A percentile compares a stretch with the other conserved stretches of the same genome.
Conservation (phyloP, 1,140 invertebrate species). For the Apis cerana region DNA sequence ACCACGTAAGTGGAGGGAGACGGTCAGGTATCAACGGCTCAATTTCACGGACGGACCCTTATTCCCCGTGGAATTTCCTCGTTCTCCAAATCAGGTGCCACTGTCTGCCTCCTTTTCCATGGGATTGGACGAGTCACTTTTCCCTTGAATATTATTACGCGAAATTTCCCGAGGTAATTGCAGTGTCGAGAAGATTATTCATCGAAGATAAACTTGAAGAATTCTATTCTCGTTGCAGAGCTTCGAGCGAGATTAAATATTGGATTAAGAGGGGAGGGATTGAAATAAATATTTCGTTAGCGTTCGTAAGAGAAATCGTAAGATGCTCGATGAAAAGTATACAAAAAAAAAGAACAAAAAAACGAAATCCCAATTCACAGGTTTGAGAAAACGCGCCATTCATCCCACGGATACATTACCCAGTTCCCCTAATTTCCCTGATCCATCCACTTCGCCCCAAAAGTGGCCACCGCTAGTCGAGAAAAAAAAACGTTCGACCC, state of each 20-base stretch:
- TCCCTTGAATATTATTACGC: too few species aligned
- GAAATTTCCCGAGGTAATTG: too few species aligned
- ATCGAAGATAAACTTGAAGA: too few species aligned
- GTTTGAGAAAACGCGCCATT: background rate
- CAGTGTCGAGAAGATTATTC: too few species aligned
- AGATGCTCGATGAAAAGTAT: background rate
- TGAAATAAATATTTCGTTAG: background rate
- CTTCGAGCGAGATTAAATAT: too few species aligned
- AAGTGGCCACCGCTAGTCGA: conserved; percentile 22
- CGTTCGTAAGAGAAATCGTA: too few species aligned
- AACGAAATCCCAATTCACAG: background rate
- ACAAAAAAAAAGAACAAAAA: too few species aligned
- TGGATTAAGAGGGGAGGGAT: background rate
- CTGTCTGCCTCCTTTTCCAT: conserved; percentile 39
- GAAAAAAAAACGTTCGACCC: conserved; percentile 6
- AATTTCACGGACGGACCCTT: conserved; percentile 68
- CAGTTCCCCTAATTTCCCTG: conserved; percentile 9
- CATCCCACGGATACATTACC: background rate
- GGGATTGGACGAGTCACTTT: background rate
- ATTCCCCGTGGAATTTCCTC: conserved; percentile 51
- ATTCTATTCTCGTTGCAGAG: too few species aligned
- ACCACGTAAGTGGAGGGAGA: conserved; percentile 24
- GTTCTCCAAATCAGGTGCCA: conserved; percentile 54
- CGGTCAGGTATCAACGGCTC: conserved; percentile 72
- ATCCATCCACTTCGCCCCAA: conserved; percentile 14